Conservation (phyloP, 1,140 invertebrate genomes). For the Dinothrombium tinctorium region DNA sequence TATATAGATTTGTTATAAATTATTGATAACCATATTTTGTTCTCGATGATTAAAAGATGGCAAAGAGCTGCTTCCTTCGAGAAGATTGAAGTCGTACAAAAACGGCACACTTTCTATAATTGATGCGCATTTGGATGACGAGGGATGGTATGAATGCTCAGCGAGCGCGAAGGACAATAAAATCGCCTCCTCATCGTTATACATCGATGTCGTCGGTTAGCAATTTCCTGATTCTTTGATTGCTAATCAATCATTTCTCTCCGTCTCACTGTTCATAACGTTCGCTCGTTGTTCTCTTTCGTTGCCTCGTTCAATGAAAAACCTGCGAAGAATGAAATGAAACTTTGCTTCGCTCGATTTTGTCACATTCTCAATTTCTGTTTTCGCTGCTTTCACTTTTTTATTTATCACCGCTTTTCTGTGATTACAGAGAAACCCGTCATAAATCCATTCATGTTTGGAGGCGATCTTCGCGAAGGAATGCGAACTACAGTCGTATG, state of each 20-base stretch:
- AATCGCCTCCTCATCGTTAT: not conserved
- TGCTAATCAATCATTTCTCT: too few species aligned
- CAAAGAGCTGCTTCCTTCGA: not conserved
- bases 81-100: slow-evolving; percentile 12
- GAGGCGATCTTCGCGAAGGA: slow-evolving; percentile 36
- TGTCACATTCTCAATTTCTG: too few species aligned
- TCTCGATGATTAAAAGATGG: not conserved
- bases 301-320: too few species aligned
- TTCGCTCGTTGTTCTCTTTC: too few species aligned
- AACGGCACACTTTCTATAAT: slow-evolving; percentile 15
- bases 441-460: slow-evolving; percentile 23
- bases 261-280: too few species aligned
- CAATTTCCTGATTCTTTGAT: not conserved
- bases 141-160: slow-evolving; percentile 68
- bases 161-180: slow-evolving; percentile 62
- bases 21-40: not conserved
- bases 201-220: slow-evolving; percentile 1
- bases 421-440: slow-evolving; percentile 10
- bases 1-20: not conserved
- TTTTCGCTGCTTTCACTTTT: too few species aligned
- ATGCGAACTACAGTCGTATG: slow-evolving; percentile 23
- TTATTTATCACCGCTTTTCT: not conserved
- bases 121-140: slow-evolving; percentile 13
- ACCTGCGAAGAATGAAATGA: too few species aligned
- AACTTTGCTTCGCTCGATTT: too few species aligned